Evolutionary conservation across 2,888 invertebrate species (phyloP), one percentile per base, ranked within the genome.

Genomic region (Drosophila subquinaria): DNA sequence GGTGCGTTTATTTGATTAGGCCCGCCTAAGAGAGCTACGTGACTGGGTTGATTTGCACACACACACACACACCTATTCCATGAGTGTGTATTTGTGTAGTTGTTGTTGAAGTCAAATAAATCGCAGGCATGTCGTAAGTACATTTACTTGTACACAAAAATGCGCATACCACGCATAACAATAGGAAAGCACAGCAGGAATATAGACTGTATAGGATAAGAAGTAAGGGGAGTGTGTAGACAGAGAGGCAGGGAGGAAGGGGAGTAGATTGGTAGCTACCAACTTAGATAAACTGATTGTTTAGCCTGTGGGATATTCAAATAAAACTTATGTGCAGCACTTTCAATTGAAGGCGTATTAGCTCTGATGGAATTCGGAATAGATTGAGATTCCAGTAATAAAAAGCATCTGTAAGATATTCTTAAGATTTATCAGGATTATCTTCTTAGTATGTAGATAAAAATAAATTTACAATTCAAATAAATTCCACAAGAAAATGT

Each of bases 1-100:
- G 89, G 71, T 76, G 89, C 88, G 81, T 87, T 88, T 84, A 84
- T 84, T 89, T 84, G 83, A 87, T 84, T 84, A 84, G 83, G 88
- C 69, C 82, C 66, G 78, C 66, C 83, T 86, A 86, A 89, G 81
- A 76, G 88, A 51, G 70, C 79, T 89, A 84, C 84, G 84, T 89
- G 84, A 79, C 73, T 76, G 85, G 82, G 82, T 88, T 84, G 89
- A 84, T 87, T 84, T 87, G 73, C 69, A 71, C 65, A 50, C 38
- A 55, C 50, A 57, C 33, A 48, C 51, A 27, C 27, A 9, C 23
- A 13, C 38, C 42, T 33, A 60, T 23, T 9, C 38, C 4, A 42
- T 62, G 47, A 38, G 8, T 51, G 52, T 65, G 36, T 67, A 36
- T 36, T 20, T 51, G 33, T 51, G 6, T 56, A 64, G 51, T 66